These are phyloP conservation scores for Argyrosomus japonicus DNA, from an alignment of 2,113 vertebrate species.

Conservation along the genomic window DNA sequence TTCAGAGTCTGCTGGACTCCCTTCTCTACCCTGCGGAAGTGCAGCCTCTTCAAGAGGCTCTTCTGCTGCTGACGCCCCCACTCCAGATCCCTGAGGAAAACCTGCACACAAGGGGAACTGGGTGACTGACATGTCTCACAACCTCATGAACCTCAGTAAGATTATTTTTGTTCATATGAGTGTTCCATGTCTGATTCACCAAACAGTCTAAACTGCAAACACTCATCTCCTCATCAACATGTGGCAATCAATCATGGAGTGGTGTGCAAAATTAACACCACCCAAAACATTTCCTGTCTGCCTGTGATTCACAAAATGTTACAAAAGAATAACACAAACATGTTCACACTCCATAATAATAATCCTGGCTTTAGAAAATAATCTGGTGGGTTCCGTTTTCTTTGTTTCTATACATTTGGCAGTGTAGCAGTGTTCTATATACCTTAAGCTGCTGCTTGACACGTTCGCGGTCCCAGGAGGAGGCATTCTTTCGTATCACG, in stretches of 20 bases:
- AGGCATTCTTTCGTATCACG: constrained; percentile 88
- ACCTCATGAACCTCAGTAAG: neutral
- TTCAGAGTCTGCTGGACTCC: constrained; percentile 86
- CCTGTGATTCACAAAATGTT: too few species aligned
- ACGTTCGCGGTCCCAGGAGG: constrained; percentile 87
- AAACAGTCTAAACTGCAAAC: too few species aligned
- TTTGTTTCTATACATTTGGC: neutral
- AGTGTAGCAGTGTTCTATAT: neutral
- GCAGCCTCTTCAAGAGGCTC: constrained; percentile 91
- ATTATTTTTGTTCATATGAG: neutral
- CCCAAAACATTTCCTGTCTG: too few species aligned
- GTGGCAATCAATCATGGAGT: too few species aligned
- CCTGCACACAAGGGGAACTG: constrained; percentile 49
- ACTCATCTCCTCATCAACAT: too few species aligned
- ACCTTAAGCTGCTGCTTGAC: constrained; percentile 88
- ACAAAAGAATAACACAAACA: too few species aligned
- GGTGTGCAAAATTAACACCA: too few species aligned
- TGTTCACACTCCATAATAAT: too few species aligned
- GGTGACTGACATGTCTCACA: neutral
- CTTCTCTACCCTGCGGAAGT: constrained; percentile 89
- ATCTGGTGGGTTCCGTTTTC: neutral
- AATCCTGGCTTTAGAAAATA: too few species aligned
- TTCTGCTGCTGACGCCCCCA: constrained; percentile 88
- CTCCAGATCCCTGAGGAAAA: constrained; percentile 92
- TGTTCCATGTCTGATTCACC: too few species aligned